Conservation (phyloP, 2,888 invertebrate genomes). For the Vesta saturnalis region DNA sequence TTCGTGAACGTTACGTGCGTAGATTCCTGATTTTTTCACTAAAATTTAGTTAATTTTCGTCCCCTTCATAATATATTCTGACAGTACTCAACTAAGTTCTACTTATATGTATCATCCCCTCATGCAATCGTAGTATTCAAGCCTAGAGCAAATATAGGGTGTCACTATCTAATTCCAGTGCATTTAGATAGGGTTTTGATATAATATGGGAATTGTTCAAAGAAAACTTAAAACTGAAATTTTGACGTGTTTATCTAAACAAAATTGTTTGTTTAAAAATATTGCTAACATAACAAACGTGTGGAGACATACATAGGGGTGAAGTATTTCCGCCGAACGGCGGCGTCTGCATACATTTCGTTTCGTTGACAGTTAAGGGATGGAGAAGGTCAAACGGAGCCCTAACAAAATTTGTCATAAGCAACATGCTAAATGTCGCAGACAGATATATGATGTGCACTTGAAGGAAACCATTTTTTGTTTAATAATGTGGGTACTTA, state of each 20-base stretch:
- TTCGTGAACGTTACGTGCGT: slow-evolving; percentile 33
- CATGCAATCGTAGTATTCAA: slow-evolving; percentile 36
- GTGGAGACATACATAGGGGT: slow-evolving; percentile 17
- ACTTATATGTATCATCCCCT: slow-evolving; percentile 32
- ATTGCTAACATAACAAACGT: slow-evolving; percentile 43
- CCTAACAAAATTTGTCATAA: slow-evolving; percentile 43
- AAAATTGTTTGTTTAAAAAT: slow-evolving; percentile 41
- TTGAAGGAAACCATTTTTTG: slow-evolving; percentile 11
- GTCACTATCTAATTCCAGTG: slow-evolving; percentile 33
- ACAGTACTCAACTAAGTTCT: slow-evolving; percentile 34
- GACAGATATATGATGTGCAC: slow-evolving; percentile 41
- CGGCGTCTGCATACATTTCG: slow-evolving; percentile 27
- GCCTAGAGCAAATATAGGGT: slow-evolving; percentile 39
- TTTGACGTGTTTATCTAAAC: slow-evolving; percentile 24
- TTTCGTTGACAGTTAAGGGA: slow-evolving; percentile 38
- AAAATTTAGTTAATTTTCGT: slow-evolving; percentile 44
- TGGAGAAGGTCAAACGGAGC: slow-evolving; percentile 39
- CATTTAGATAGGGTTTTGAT: slow-evolving; percentile 20
- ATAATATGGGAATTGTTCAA: slow-evolving; percentile 2
- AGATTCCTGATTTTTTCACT: slow-evolving; percentile 39
- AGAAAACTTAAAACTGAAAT: not conserved
- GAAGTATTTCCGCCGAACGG: slow-evolving; percentile 36
- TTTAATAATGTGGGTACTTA: not conserved
- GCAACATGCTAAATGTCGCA: slow-evolving; percentile 45
- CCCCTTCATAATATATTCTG: slow-evolving; percentile 42